Evolutionary conservation across 2,113 vertebrate species (phyloP).

Genomic region (Salvator merianae): DNA sequence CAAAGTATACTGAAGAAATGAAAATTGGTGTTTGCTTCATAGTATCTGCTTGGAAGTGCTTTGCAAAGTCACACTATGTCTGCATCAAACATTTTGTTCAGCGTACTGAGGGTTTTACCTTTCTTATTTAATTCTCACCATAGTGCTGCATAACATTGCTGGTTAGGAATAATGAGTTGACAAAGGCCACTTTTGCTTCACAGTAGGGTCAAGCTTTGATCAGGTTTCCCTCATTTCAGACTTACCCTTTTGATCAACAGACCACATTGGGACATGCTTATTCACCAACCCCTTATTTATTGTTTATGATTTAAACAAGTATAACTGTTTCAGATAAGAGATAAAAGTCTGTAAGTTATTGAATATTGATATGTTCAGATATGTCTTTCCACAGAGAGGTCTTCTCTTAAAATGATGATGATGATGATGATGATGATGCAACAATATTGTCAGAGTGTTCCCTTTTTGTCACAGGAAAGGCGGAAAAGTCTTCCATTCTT

Average conservation of each 20-base stretch:
- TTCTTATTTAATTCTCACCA: too few species aligned
- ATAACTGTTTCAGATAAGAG: conserved; percentile 25
- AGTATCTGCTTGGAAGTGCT: not conserved
- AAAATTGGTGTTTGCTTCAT: not conserved
- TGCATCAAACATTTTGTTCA: too few species aligned
- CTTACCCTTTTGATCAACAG: not conserved
- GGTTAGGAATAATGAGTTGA: too few species aligned
- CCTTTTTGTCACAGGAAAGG: not conserved
- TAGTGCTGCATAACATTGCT: too few species aligned
- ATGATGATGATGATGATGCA: too few species aligned
- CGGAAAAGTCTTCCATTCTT: not conserved
- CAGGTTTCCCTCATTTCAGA: not conserved
- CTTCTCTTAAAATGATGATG: too few species aligned
- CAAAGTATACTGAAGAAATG: not conserved
- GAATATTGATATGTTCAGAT: too few species aligned
- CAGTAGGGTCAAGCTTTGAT: not conserved
- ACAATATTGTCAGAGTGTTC: too few species aligned
- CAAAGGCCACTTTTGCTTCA: too few species aligned
- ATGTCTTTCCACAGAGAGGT: too few species aligned
- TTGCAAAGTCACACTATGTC: too few species aligned
- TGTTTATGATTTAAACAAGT: not conserved
- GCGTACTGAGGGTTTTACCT: too few species aligned
- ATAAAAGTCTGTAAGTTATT: conserved; percentile 17
- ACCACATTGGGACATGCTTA: not conserved
- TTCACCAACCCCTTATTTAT: not conserved